Evolutionary conservation across 2,797 vertebrate species (phyloP).

Genomic region (Odontamblyopus rebecca): DNA sequence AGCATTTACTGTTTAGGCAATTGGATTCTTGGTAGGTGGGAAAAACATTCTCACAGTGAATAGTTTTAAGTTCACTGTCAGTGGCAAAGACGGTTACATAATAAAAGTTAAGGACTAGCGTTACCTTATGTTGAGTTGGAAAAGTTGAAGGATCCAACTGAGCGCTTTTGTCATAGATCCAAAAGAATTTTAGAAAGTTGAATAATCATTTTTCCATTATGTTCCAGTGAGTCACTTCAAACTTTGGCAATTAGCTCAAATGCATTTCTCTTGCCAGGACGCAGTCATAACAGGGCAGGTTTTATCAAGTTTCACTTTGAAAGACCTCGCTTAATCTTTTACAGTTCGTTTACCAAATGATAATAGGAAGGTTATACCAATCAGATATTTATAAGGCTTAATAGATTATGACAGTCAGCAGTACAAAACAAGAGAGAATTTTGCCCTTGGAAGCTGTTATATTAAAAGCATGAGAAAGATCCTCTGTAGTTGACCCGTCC

Average conservation of each 20-base stretch:
- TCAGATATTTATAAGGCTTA: neutral
- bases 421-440: neutral
- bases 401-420: neutral
- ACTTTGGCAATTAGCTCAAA: neutral
- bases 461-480: neutral
- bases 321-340: neutral
- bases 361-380: neutral
- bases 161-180: constrained; percentile 11
- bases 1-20: constrained; percentile 64
- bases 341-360: neutral
- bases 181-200: constrained; percentile 50
- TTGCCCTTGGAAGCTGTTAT: neutral
- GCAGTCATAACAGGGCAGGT: neutral
- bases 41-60: constrained; percentile 53
- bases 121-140: neutral
- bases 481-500: too few species aligned
- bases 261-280: neutral
- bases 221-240: neutral
- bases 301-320: neutral
- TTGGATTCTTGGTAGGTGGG: constrained; percentile 64
- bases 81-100: neutral
- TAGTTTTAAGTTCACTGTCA: constrained; percentile 27
- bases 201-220: constrained; percentile 18
- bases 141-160: neutral
- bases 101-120: constrained; percentile 28